phyloP scores from a whole-genome alignment of 1,140 invertebrate species.

The Ectropis grisescens region DNA sequence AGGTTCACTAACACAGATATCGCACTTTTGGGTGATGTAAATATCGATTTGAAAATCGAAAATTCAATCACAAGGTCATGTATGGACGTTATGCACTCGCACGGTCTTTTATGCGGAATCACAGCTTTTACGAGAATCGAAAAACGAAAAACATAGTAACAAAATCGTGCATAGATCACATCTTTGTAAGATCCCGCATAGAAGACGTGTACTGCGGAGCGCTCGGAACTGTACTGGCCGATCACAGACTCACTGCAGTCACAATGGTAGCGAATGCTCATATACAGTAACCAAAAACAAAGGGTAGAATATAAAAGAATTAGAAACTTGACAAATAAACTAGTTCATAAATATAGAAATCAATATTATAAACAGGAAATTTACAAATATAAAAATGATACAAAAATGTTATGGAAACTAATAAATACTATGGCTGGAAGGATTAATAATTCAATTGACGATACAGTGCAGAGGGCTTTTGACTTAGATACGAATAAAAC shows the following conservation, averaged over 20 bases:
- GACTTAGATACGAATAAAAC: not conserved
- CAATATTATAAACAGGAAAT: slow-evolving; percentile 4
- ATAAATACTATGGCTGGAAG: slow-evolving; percentile 5
- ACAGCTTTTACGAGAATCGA: slow-evolving; percentile 8
- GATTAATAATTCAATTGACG: slow-evolving; percentile 4
- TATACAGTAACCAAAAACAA: slow-evolving; percentile 4
- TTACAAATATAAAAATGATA: slow-evolving; percentile 3
- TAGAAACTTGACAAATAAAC: slow-evolving; percentile 8
- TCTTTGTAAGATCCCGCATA: slow-evolving; percentile 6
- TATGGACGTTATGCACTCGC: slow-evolving; percentile 1
- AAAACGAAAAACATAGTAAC: slow-evolving; percentile 1
- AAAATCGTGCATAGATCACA: slow-evolving; percentile 11
- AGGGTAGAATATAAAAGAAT: slow-evolving; percentile 8
- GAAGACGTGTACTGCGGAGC: slow-evolving; percentile 1
- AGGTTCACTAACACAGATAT: slow-evolving; percentile 1
- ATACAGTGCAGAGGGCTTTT: slow-evolving; percentile 5
- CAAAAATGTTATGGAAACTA: slow-evolving; percentile 6
- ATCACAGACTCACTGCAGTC: slow-evolving; percentile 4
- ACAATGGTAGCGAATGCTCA: not conserved
- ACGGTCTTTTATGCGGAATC: slow-evolving; percentile 8
- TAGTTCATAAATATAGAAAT: slow-evolving; percentile 3
- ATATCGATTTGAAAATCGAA: slow-evolving; percentile 8
- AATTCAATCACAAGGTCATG: no score
- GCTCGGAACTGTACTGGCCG: slow-evolving; percentile 2
- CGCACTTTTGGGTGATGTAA: slow-evolving; percentile 9